Evolutionary conservation across 2,113 vertebrate genomes (phyloP).

Genomic region (Cnemophilus loriae): DNA sequence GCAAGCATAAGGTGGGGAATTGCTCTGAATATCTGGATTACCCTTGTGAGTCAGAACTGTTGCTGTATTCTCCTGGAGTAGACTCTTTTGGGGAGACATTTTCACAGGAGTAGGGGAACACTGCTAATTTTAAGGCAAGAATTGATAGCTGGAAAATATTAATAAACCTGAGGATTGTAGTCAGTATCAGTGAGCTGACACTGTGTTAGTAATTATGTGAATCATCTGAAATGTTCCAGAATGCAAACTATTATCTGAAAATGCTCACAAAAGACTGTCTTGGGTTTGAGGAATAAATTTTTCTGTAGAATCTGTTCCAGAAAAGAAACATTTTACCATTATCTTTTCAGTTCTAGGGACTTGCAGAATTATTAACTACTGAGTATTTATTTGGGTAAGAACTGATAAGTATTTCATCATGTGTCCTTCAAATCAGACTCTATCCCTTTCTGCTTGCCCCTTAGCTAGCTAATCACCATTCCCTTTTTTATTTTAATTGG

Average conservation of each 20-base stretch:
- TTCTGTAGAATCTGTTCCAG: not conserved
- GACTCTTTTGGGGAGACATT: not conserved
- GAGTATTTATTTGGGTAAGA: not conserved
- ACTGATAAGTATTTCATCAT: not conserved
- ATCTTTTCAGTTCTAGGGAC: not conserved
- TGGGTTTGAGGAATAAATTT: not conserved
- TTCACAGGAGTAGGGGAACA: not conserved
- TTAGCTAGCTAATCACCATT: not conserved
- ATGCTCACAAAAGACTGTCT: not conserved
- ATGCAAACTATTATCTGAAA: not conserved
- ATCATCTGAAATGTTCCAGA: not conserved
- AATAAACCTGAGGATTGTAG: not conserved
- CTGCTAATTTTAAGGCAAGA: not conserved
- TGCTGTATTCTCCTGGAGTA: not conserved
- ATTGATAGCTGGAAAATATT: not conserved
- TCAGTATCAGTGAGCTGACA: not conserved
- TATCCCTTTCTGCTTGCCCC: not conserved
- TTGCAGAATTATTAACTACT: not conserved
- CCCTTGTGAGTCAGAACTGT: not conserved
- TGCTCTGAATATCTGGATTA: not conserved
- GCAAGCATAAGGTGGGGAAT: not conserved
- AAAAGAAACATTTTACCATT: not conserved
- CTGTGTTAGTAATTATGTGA: not conserved
- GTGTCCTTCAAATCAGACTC: not conserved
- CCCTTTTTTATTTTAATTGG: not conserved